Percentiles rank a stretch among this genome's conserved stretches.
Conservation (phyloP, 2,888 invertebrate genomes). For the Caenorhabditis sp. region DNA sequence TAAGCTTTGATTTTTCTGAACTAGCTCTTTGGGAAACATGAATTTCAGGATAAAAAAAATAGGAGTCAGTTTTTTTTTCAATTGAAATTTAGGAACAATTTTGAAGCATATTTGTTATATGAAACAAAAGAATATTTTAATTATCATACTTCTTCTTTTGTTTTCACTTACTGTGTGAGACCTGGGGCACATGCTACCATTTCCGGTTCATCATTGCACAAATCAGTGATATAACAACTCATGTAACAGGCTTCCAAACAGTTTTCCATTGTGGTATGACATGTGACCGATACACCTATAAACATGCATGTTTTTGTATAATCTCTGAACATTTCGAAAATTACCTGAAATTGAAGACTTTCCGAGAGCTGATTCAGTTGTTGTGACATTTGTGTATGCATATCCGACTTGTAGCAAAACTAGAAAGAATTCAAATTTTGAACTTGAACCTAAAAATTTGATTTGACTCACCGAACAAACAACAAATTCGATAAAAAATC, state of each 20-base stretch:
- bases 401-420: background rate
- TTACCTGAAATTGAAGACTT: background rate
- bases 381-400: background rate
- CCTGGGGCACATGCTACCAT: constrained; percentile 57
- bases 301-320: background rate
- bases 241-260: constrained; percentile 54
- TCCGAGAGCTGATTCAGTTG: background rate
- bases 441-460: background rate
- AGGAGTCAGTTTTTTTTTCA: background rate
- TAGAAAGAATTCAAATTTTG: background rate
- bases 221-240: constrained; percentile 53
- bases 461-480: background rate
- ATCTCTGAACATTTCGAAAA: background rate
- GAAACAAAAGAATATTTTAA: constrained; percentile 3
- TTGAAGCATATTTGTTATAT: background rate
- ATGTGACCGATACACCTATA: constrained; percentile 45
- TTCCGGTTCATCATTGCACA: constrained; percentile 51
- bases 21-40: no score
- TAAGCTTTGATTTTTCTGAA: no score
- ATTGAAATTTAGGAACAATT: no score
- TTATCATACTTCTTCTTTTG: background rate
- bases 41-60: no score
- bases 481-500: background rate
- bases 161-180: constrained; percentile 43
- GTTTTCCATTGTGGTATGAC: constrained; percentile 47